Percentiles rank a stretch among this genome's conserved stretches.
Conservation (phyloP, 2,888 invertebrate species). For the Trachelus iudaicus region DNA sequence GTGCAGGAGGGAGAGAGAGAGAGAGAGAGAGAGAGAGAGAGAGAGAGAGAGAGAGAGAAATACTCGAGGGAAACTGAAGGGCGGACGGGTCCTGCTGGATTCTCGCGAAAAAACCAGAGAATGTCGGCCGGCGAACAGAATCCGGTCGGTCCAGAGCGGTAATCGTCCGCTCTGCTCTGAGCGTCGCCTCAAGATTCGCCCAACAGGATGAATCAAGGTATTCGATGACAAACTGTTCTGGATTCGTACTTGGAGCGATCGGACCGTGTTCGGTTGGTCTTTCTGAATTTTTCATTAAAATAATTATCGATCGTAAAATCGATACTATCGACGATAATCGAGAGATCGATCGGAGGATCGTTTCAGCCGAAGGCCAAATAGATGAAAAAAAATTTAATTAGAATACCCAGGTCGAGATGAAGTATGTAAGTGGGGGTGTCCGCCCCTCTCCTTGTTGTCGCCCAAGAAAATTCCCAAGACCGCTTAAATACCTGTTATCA, state of each 20-base stretch:
- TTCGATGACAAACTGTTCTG: not conserved
- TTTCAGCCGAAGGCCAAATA: not conserved
- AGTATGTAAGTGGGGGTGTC: not conserved
- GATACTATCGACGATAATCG: slow-evolving; percentile 24
- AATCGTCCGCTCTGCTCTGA: not conserved
- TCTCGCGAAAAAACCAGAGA: slow-evolving; percentile 51
- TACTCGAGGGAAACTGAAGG: slow-evolving; percentile 10
- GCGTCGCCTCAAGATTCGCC: not conserved
- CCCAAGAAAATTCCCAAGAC: slow-evolving; percentile 29
- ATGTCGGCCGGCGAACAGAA: slow-evolving; percentile 36
- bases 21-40: slow-evolving; percentile 9
- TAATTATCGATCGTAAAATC: not conserved
- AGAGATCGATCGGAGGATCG: not conserved
- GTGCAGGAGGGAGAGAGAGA: slow-evolving; percentile 1
- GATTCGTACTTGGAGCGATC: not conserved
- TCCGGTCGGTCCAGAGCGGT: slow-evolving; percentile 3
- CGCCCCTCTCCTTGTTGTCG: not conserved
- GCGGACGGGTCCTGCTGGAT: slow-evolving; percentile 22
- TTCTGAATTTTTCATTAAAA: not conserved
- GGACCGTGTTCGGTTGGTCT: not conserved
- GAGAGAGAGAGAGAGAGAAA: slow-evolving; percentile 12
- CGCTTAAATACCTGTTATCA: slow-evolving; percentile 53
- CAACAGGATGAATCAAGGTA: not conserved
- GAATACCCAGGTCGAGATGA: slow-evolving; percentile 26
- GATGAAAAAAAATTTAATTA: slow-evolving; percentile 33